phyloP scores from a whole-genome alignment of 2,797 vertebrate genomes.

The Hybognathus amarus region DNA sequence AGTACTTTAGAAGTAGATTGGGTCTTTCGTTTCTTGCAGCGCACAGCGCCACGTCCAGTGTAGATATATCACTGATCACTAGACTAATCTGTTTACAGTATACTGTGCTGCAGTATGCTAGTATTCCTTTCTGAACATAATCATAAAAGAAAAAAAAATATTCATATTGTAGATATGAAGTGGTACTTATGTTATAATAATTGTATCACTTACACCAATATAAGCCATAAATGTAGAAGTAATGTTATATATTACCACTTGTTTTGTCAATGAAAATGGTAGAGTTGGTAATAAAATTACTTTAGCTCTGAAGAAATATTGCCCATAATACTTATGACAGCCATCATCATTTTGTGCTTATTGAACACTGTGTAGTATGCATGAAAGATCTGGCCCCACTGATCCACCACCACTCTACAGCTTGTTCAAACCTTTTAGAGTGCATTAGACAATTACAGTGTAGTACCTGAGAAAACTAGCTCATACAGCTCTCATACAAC shows the following conservation, averaged over 20 bases:
- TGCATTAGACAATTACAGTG: conserved; percentile 52
- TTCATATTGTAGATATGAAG: neutral
- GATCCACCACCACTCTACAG: conserved; percentile 31
- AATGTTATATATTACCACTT: conserved; percentile 14
- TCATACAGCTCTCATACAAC: conserved; percentile 13
- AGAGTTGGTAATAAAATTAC: conserved; percentile 22
- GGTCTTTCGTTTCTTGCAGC: no score
- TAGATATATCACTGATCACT: no score
- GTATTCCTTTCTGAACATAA: neutral
- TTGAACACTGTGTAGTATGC: conserved; percentile 41
- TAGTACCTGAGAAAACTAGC: conserved; percentile 34
- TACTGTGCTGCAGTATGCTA: neutral
- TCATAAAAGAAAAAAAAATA: neutral
- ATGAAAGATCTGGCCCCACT: conserved; percentile 30
- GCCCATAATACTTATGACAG: conserved; percentile 19
- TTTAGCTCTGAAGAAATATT: neutral
- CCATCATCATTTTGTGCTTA: conserved; percentile 33
- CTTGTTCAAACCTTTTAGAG: conserved; percentile 44
- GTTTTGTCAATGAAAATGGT: conserved; percentile 17
- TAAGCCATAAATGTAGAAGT: conserved; percentile 26
- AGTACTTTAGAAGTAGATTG: no score
- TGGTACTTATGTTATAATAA: conserved; percentile 7
- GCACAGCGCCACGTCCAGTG: neutral
- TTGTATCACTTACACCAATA: neutral
- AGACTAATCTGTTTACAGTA: neutral